Evolutionary conservation across 2,888 invertebrate genomes (phyloP).

Genomic region (Latrodectus hesperus): DNA sequence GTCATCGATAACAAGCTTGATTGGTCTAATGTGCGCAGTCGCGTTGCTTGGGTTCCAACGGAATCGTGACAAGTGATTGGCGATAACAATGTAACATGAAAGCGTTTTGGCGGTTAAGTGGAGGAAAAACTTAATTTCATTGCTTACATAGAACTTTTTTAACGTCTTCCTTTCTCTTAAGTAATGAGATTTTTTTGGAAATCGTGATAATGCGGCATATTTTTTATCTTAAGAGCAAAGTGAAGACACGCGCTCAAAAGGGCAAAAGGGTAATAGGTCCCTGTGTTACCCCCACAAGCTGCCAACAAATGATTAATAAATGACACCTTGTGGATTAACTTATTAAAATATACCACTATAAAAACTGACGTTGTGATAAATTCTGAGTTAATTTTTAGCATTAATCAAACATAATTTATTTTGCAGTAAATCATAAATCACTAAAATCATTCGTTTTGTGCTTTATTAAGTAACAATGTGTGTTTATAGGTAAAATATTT

Average conservation of each 20-base stretch:
- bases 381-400: background rate
- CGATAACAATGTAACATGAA: background rate
- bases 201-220: slow-evolving; percentile 38
- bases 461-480: too few species aligned
- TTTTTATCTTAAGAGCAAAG: slow-evolving; percentile 18
- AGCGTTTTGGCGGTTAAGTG: background rate
- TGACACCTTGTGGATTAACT: background rate
- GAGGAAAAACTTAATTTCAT: background rate
- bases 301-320: slow-evolving; percentile 47
- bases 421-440: too few species aligned
- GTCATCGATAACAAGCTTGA: background rate
- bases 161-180: slow-evolving; percentile 37
- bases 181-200: slow-evolving; percentile 14
- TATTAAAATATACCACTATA: background rate
- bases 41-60: background rate
- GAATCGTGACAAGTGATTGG: background rate
- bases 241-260: slow-evolving; percentile 33
- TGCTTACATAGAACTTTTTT: slow-evolving; percentile 16
- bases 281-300: slow-evolving; percentile 25
- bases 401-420: too few species aligned
- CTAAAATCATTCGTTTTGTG: too few species aligned
- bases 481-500: too few species aligned
- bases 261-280: slow-evolving; percentile 40
- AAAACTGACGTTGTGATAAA: background rate
- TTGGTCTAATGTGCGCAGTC: background rate